Conservation (phyloP, 2,888 invertebrate species). For the Aproaerema taeniolella region DNA sequence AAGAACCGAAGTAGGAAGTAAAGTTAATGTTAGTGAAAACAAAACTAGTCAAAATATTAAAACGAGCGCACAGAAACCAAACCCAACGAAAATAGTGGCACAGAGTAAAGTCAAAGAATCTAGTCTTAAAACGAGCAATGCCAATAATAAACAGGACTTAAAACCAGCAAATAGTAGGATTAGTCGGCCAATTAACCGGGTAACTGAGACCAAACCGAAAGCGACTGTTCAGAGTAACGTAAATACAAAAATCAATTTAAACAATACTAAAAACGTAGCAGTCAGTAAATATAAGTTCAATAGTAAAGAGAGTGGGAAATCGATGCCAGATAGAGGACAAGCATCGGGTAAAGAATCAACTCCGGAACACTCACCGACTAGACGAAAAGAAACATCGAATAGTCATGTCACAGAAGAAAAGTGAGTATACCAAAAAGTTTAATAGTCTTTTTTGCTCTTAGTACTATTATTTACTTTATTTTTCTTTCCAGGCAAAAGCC, state of each 20-base stretch:
- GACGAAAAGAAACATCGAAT: conserved; percentile 41
- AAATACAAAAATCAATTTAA: too few species aligned
- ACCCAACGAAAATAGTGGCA: conserved; percentile 61
- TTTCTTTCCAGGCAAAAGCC: conserved; percentile 40
- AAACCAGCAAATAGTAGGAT: conserved; percentile 39
- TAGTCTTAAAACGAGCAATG: conserved; percentile 54
- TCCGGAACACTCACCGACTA: conserved; percentile 77
- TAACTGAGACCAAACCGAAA: conserved; percentile 50
- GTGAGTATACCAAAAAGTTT: conserved; percentile 31
- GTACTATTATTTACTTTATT: not conserved
- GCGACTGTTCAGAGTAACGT: conserved; percentile 30
- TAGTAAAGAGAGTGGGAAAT: conserved; percentile 46
- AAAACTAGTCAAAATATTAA: conserved; percentile 68
- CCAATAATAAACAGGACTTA: conserved; percentile 35
- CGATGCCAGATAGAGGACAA: conserved; percentile 72
- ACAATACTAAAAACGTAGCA: conserved; percentile 25
- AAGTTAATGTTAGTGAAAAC: conserved; percentile 63
- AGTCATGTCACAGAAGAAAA: conserved; percentile 36
- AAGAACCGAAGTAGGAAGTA: conserved; percentile 67
- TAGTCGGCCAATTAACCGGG: conserved; percentile 43
- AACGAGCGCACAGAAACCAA: conserved; percentile 48
- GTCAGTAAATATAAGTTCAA: conserved; percentile 44
- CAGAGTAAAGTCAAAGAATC: conserved; percentile 70
- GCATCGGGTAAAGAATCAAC: conserved; percentile 81
- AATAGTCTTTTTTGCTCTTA: not conserved